Conservation (phyloP, 2,113 vertebrate species). For the Motacilla alba region DNA sequence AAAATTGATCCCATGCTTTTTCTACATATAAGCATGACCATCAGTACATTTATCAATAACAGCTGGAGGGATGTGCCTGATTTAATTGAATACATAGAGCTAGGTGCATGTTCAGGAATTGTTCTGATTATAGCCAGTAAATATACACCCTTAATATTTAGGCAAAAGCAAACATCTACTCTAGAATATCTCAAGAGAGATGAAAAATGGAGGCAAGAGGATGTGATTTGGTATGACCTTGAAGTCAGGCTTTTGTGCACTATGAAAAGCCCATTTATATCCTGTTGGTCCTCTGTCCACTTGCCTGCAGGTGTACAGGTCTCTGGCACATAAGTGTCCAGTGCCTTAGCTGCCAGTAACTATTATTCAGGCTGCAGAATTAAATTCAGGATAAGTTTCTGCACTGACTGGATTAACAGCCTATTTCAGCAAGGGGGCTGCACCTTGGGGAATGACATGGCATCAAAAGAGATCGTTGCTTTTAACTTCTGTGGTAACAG, state of each 20-base stretch:
- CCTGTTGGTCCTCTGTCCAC: neutral
- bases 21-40: neutral
- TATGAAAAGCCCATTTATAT: neutral
- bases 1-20: neutral
- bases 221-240: neutral
- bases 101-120: neutral
- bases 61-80: neutral
- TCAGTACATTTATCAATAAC: neutral
- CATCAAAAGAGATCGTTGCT: neutral
- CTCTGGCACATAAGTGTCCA: neutral
- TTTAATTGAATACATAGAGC: neutral
- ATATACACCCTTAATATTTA: neutral
- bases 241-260: neutral
- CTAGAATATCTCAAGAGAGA: neutral
- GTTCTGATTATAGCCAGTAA: neutral
- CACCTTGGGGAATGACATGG: neutral
- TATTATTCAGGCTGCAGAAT: neutral
- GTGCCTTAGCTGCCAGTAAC: neutral
- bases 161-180: neutral
- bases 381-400: neutral
- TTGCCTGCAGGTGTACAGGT: accelerated
- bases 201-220: neutral
- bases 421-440: neutral
- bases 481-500: slow-evolving; percentile 11
- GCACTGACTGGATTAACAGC: neutral